Evolutionary conservation across 2,797 vertebrate species (phyloP).

Genomic region (Varecia variegata): DNA sequence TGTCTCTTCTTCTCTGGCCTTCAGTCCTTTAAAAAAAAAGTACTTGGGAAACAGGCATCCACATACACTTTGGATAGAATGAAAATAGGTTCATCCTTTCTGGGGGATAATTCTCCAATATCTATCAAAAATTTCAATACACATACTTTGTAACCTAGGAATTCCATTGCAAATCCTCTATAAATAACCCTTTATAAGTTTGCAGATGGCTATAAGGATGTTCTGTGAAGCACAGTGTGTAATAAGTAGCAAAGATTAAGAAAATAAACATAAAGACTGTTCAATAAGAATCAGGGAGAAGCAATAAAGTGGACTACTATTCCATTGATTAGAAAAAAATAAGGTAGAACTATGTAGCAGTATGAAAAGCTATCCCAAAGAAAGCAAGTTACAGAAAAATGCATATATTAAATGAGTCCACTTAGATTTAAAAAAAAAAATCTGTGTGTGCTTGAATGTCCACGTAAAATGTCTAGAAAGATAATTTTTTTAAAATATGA

Average conservation of each 20-base stretch:
- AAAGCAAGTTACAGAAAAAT: conserved; percentile 19
- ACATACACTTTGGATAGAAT: neutral
- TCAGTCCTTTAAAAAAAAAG: conserved; percentile 17
- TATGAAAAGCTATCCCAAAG: neutral
- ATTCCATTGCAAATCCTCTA: neutral
- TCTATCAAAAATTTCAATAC: neutral
- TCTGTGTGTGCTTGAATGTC: neutral
- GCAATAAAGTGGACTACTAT: neutral
- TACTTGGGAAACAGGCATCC: neutral
- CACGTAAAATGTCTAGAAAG: neutral
- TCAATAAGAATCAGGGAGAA: conserved; percentile 26
- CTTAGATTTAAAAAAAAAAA: neutral
- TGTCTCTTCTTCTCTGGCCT: neutral
- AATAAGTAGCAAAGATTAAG: neutral
- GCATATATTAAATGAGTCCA: neutral
- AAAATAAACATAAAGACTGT: conserved; percentile 3
- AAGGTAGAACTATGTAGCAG: neutral
- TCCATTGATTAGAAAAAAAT: neutral
- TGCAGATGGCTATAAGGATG: neutral
- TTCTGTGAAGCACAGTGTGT: neutral
- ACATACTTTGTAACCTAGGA: neutral
- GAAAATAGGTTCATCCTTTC: neutral
- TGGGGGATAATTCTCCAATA: neutral
- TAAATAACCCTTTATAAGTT: neutral
- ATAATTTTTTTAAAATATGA: neutral